Base-by-base conservation (phyloP, 2,888 invertebrate genomes). In the Mamestra brassicae region DNA sequence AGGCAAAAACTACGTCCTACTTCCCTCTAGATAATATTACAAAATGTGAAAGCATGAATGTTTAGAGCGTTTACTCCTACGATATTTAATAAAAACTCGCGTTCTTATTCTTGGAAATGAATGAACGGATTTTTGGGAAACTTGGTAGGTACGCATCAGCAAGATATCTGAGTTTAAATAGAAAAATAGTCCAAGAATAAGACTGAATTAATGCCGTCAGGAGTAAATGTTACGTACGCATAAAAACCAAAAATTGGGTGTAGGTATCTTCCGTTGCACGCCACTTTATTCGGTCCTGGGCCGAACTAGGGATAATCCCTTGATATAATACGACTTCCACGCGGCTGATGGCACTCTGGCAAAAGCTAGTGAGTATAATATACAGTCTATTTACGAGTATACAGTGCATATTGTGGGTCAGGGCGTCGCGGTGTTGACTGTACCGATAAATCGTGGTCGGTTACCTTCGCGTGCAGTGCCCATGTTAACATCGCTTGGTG, bases 401-500 rank as follows among this genome's bases (percentile, higher is more conserved):
- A 77, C 74, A 76, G n/a, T 71, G 34, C 70, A 83, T 78, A 84
- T 84, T 81, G 71, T 83, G 79, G 78, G 85, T 84, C 82, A 83
- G n/a, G 15, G 45, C 70, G 77, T 26, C 67, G 81, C 67, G 77
- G 86, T 84, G 82, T 67, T 72, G 72, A 74, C 74, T 73, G 71
- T 64, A 69, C 66, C 81, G 77, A 87, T 91, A 89, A 91, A 90
- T 89, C 87, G 79, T 76, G 72, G 71, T 85, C 85, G 38, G 81
- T 82, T 82, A 81, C 84, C 71, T 86, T 85, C 91, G 94, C 93
- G 94, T 89, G 80, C 89, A 78, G 80, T 67, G 78, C 71, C 85
- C 87, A 87, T 92, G 93, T 92, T 93, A 92, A 91, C 92, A 93
- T 92, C 91, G 85, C 63, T 81, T 83, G 87, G 86, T 84, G 83